These are phyloP conservation scores for Sisyra nigra DNA, from an alignment of 2,888 invertebrate species.

Conservation along the genomic window DNA sequence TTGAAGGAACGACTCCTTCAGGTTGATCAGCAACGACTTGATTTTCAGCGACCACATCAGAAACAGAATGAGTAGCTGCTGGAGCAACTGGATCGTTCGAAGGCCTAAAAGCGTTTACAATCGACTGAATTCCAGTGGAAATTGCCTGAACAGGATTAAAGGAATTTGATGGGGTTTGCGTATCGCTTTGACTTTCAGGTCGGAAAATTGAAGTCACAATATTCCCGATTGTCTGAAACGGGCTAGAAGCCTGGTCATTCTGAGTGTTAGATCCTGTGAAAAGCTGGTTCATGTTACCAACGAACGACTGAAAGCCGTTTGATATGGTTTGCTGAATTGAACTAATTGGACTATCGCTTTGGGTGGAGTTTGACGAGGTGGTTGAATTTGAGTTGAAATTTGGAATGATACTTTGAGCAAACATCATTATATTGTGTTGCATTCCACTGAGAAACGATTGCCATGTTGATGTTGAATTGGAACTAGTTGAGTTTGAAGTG, in stretches of 20 bases:
- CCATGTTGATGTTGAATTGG: too few species aligned
- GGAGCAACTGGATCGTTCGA: too few species aligned
- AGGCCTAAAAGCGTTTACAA: too few species aligned
- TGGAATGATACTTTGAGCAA: slow-evolving; percentile 1
- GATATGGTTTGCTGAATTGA: background rate
- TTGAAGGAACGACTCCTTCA: too few species aligned
- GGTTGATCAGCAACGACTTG: too few species aligned
- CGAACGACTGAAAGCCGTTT: background rate
- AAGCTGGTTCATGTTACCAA: background rate
- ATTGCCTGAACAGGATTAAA: background rate
- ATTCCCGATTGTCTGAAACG: too few species aligned
- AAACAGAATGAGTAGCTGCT: too few species aligned
- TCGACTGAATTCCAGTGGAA: too few species aligned
- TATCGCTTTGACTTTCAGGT: background rate
- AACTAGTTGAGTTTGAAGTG: slow-evolving; percentile 6
- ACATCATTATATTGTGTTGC: background rate
- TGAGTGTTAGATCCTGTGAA: background rate
- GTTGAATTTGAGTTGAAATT: background rate
- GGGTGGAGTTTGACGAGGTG: slow-evolving; percentile 2
- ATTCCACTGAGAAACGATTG: slow-evolving; percentile 1
- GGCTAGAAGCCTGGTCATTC: background rate
- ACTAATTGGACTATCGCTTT: background rate
- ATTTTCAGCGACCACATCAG: too few species aligned
- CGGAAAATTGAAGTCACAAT: background rate
- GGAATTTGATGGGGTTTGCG: background rate